Evolutionary conservation across 1,140 invertebrate genomes (phyloP), one percentile per base, ranked within the genome.

Genomic region (Sinonovacula constricta): DNA sequence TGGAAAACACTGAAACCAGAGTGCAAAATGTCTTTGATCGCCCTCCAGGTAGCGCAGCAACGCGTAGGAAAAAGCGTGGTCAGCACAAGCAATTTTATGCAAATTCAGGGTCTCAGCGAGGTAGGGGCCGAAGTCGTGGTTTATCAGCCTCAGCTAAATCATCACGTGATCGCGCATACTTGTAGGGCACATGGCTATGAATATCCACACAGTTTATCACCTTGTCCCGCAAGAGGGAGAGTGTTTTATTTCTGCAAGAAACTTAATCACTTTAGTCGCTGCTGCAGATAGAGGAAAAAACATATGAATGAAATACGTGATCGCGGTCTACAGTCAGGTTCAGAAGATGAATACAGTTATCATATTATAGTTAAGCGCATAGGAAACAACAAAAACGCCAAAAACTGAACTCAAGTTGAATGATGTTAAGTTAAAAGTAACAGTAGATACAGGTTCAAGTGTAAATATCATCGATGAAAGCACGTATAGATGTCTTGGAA

Each of bases 371-470:
- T 53, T n/a, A 28, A 26, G 34, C 24, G 12, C 10, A 15, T 10
- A 28, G 10, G 45, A 49, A 49, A 49, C 10, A n/a, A 49, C 10
- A n/a, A 12, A 49, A 12, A 49, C 10, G n/a, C 10, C 10, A n/a
- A 49, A 49, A 49, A 24, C n/a, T 53, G 12, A 24, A 14, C 39
- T 51, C 12, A 1, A 14, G 3, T 30, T 7, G 31, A 68, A 30
- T 68, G 26, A 56, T 30, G 28, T 1, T 68, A 30, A 63, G 33
- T 63, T 12, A 68, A 15, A 69, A 56, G 62, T 76, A n/a, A 67
- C 83, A 30, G 33, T 86, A 22, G 84, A 85, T n/a, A 79, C 78
- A 26, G 70, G 72, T 3, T 36, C 1, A n/a, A n/a, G n/a, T n/a
- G n/a, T n/a, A n/a, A n/a, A n/a, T n/a, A n/a, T n/a, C n/a, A n/a